phyloP scores from a whole-genome alignment of 2,888 invertebrate genomes.

The Drosophila buzzatii region DNA sequence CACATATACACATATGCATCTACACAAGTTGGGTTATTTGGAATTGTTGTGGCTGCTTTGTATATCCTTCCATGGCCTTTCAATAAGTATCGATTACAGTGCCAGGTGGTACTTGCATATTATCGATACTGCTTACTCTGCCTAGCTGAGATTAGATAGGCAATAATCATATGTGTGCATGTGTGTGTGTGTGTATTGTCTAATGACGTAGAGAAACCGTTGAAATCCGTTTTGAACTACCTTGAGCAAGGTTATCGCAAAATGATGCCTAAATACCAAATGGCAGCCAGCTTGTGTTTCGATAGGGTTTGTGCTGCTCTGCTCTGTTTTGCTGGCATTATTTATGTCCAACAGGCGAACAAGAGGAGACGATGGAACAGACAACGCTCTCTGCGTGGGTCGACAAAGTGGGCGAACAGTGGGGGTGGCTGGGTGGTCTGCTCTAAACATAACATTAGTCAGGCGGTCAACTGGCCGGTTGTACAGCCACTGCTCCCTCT shows the following conservation, averaged over 20 bases:
- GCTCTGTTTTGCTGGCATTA: conserved; percentile 18
- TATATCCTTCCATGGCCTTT: conserved; percentile 23
- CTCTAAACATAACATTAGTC: conserved; percentile 15
- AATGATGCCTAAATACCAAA: conserved; percentile 29
- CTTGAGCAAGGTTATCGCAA: conserved; percentile 60
- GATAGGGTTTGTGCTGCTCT: conserved; percentile 8
- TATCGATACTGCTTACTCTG: conserved; percentile 40
- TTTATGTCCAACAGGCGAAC: conserved; percentile 15
- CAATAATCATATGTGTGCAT: neutral
- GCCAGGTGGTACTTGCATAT: neutral
- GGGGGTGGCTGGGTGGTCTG: neutral
- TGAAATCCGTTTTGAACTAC: conserved; percentile 59
- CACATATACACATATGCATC: neutral
- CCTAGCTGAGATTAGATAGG: conserved; percentile 44
- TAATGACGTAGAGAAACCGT: conserved; percentile 32
- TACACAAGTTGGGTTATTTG: neutral
- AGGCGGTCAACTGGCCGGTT: conserved; percentile 29
- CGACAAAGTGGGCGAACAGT: conserved; percentile 9
- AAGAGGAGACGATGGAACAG: neutral
- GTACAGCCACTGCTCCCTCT: neutral
- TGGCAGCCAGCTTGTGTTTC: conserved; percentile 32
- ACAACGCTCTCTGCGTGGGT: conserved; percentile 38
- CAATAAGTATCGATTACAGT: conserved; percentile 31
- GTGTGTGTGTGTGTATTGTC: conserved; percentile 1
- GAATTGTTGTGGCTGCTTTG: neutral